Percentiles rank a stretch among this genome's conserved stretches.
Conservation (phyloP, 1,140 invertebrate species). For the Saccostrea echinata region DNA sequence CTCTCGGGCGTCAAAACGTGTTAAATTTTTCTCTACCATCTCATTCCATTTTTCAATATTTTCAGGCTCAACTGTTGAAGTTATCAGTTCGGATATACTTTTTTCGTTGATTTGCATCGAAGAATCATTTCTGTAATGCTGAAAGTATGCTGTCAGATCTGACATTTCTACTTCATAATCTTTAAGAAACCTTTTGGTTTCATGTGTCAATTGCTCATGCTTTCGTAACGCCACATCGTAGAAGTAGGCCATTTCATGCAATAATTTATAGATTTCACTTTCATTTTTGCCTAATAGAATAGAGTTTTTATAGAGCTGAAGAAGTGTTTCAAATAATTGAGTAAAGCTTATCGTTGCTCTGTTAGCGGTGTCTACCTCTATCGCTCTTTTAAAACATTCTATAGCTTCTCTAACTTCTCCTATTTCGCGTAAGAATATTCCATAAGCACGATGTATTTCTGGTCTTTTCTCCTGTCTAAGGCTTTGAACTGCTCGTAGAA, state of each 20-base stretch:
- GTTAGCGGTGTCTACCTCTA: slow-evolving; percentile 49
- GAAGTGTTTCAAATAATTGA: slow-evolving; percentile 53
- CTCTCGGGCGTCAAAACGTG: not conserved
- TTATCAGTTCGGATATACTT: not conserved
- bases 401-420: slow-evolving; percentile 51
- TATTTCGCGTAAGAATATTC: slow-evolving; percentile 44
- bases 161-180: slow-evolving; percentile 32
- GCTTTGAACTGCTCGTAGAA: slow-evolving; percentile 40
- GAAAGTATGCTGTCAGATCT: slow-evolving; percentile 9
- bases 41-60: slow-evolving; percentile 1
- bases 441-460: slow-evolving; percentile 46
- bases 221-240: not conserved
- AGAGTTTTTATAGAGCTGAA: slow-evolving; percentile 28
- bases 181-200: not conserved
- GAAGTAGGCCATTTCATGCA: slow-evolving; percentile 40
- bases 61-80: not conserved
- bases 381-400: slow-evolving; percentile 53
- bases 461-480: slow-evolving; percentile 46
- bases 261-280: not conserved
- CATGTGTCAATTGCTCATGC: not conserved
- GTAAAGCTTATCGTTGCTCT: slow-evolving; percentile 37
- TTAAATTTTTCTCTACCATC: not conserved
- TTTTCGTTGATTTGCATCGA: not conserved
- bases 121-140: not conserved
- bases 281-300: not conserved